A percentile compares a stretch with the other conserved stretches of the same genome.
Evolutionary conservation across 2,797 vertebrate species (phyloP).

Genomic region (Schizopygopsis pylzovi): DNA sequence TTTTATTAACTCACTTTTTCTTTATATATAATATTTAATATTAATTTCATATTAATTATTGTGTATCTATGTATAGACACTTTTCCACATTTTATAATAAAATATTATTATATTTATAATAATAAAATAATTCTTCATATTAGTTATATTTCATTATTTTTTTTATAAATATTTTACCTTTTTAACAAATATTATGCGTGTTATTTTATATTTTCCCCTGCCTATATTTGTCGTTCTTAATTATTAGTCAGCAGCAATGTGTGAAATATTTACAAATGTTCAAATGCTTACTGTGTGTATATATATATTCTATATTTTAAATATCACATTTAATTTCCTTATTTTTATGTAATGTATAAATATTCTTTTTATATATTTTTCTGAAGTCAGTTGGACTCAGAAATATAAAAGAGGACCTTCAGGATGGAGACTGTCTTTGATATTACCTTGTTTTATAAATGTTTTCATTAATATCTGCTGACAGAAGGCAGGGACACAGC

Average conservation of each 20-base stretch:
- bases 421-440: neutral
- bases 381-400: neutral
- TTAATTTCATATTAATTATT: too few relatives aligned
- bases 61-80: neutral
- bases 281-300: too few relatives aligned
- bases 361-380: neutral
- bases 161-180: neutral
- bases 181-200: neutral
- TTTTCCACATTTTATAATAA: neutral
- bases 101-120: neutral
- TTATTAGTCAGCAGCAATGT: neutral
- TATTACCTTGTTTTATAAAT: slow-evolving; percentile 2
- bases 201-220: too few relatives aligned
- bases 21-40: too few relatives aligned
- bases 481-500: slow-evolving; percentile 7
- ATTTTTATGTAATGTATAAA: too few relatives aligned
- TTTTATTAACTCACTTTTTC: too few relatives aligned
- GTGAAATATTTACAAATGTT: too few relatives aligned
- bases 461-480: slow-evolving; percentile 16
- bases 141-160: too few relatives aligned
- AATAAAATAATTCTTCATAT: neutral
- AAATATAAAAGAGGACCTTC: neutral
- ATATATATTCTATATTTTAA: too few relatives aligned
- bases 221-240: neutral
- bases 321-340: too few relatives aligned